Percentiles rank a stretch among this genome's conserved stretches.
Evolutionary conservation across 2,797 vertebrate genomes (phyloP).

Genomic region (Australoheros facetus): DNA sequence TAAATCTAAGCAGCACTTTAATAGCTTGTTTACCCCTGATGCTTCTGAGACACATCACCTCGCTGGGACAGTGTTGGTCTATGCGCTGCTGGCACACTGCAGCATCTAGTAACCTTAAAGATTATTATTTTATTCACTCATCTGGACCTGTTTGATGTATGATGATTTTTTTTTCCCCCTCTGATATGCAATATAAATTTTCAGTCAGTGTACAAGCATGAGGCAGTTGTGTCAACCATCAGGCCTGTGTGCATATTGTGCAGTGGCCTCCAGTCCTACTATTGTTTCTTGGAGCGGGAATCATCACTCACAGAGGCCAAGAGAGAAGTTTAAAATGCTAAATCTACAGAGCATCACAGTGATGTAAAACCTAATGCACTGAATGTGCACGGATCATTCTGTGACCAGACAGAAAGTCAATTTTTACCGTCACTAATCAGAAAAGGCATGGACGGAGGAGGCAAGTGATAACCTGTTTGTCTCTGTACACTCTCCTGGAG

Average conservation of each 20-base stretch:
- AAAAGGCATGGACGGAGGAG: slow-evolving; percentile 28
- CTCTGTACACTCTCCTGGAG: slow-evolving; percentile 26
- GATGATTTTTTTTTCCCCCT: no score
- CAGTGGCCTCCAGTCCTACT: slow-evolving; percentile 16
- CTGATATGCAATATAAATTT: background rate
- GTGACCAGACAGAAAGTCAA: slow-evolving; percentile 67
- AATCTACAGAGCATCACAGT: slow-evolving; percentile 43
- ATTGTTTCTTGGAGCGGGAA: slow-evolving; percentile 36
- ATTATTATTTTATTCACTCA: slow-evolving; percentile 50
- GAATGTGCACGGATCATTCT: slow-evolving; percentile 63
- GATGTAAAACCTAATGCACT: slow-evolving; percentile 65
- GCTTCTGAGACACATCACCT: slow-evolving; percentile 37
- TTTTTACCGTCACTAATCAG: slow-evolving; percentile 74
- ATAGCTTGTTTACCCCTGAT: slow-evolving; percentile 33
- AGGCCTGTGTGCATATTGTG: slow-evolving; percentile 3
- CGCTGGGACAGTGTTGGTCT: slow-evolving; percentile 6
- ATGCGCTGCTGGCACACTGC: slow-evolving; percentile 7
- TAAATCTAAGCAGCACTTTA: slow-evolving; percentile 62
- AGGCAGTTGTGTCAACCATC: slow-evolving; percentile 16
- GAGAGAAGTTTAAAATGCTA: slow-evolving; percentile 58
- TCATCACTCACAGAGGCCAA: slow-evolving; percentile 42
- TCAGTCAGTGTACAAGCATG: background rate
- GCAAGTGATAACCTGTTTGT: slow-evolving; percentile 9
- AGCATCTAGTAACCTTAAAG: slow-evolving; percentile 13
- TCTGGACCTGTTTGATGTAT: background rate